Conservation (phyloP, 2,113 vertebrate species). For the Esox niger region DNA sequence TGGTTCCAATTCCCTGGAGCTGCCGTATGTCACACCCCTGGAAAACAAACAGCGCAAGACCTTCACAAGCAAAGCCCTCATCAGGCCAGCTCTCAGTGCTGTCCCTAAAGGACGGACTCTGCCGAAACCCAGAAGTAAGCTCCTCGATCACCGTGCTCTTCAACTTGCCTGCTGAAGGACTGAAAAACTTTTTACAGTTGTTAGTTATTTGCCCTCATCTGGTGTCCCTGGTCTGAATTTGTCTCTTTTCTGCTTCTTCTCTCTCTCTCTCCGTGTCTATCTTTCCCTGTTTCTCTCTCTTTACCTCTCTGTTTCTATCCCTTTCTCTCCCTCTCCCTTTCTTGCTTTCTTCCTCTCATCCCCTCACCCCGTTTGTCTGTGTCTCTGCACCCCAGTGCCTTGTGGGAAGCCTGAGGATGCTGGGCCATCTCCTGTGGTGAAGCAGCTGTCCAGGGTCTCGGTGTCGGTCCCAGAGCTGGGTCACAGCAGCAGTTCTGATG, state of each 20-base stretch:
- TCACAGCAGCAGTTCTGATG: slow-evolving; percentile 95
- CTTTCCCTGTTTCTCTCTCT: too few species aligned
- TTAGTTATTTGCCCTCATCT: too few species aligned
- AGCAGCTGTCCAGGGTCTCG: slow-evolving; percentile 77
- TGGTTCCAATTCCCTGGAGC: slow-evolving; percentile 89
- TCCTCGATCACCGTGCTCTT: too few species aligned
- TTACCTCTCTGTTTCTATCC: too few species aligned
- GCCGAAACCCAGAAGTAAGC: slow-evolving; percentile 67
- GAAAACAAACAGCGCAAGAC: slow-evolving; percentile 91
- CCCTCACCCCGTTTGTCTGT: slow-evolving; percentile 24
- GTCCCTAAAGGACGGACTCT: slow-evolving; percentile 81
- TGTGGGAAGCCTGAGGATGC: slow-evolving; percentile 77
- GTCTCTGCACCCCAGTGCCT: slow-evolving; percentile 16
- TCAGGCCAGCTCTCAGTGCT: slow-evolving; percentile 75
- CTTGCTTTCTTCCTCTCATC: too few species aligned
- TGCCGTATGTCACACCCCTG: slow-evolving; percentile 81
- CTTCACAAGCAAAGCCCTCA: slow-evolving; percentile 81
- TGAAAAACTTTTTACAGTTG: too few species aligned
- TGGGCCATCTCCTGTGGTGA: slow-evolving; percentile 79
- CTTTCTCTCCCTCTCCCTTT: too few species aligned
- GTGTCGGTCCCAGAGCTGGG: slow-evolving; percentile 81
- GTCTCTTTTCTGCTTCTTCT: too few species aligned
- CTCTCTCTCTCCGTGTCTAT: too few species aligned
- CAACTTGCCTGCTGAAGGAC: too few species aligned
- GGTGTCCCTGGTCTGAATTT: neutral